Evolutionary conservation across 2,113 vertebrate genomes (phyloP), one percentile per base, ranked within the genome.

Genomic region (Solenodon paradoxus): DNA sequence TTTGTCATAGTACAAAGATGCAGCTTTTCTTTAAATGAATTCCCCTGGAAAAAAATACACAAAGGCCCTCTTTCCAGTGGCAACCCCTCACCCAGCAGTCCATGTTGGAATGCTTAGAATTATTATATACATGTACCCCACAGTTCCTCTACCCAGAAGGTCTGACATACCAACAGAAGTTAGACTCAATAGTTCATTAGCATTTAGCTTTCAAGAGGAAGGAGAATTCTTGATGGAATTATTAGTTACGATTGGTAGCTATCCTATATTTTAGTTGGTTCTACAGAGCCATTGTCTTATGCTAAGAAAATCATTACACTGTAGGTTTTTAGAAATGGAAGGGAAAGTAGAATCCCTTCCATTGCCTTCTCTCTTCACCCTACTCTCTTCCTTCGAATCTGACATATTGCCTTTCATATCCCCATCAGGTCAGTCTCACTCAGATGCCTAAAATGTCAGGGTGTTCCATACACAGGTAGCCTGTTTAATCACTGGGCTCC

Each of bases 11-110:
- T 26, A 32, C 45, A 24, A 83, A 68, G 38, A 45, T 7, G 5
- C 20, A 92, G 9, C 30, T 69, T 86, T 92, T 59, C 45, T 64
- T 78, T 53, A 64, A 75, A 19, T 75, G 77, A 91, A 80, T 74
- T 3, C 16, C 13, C 28, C 45, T 57, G 9, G 10, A 85, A 24
- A 75, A n/a, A 78, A 61, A 40, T 30, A 74, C 72, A 78, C 51
- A 30, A 40, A 78, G 71, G n/a, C 35, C 8, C 13, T 82, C 63
- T 40, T 42, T 66, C 9, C 24, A 57, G 16, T 35, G 42, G 9
- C 7, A 10, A 2, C 49, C 17, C 3, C 87, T 22, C 7, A 49
- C 59, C 45, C 11, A 42, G 40, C 16, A 75, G 69, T 57, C 75
- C 7, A 5, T 83, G 13, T 8, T 38, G 40, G 80, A 30, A 30